Evolutionary conservation across 2,888 invertebrate genomes (phyloP), one percentile per base, ranked within the genome.

Genomic region (Drosophila glabriapex): DNA sequence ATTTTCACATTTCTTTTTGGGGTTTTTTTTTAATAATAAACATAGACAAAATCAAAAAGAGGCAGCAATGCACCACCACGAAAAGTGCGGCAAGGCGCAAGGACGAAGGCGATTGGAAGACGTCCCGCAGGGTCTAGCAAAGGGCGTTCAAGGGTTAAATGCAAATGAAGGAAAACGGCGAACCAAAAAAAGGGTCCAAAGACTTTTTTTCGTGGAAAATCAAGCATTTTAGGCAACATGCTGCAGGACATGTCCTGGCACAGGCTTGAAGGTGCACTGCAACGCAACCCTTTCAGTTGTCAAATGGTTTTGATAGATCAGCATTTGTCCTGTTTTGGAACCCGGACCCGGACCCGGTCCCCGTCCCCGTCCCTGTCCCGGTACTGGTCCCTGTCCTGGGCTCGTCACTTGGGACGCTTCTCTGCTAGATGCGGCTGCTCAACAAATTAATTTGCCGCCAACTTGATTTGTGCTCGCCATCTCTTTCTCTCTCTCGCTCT

Each of bases 221-320:
- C 61, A 58, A 66, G 37, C 41, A 67, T 74, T 74, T 62, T 43
- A 52, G 53, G 1, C 46, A 60, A 56, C 39, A 14, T 53, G 72
- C 62, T 43, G 73, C 55, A 71, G 82, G 82, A 82, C 85, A 84
- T 76, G 65, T 59, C 54, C 50, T 55, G n/a, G 41, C 6, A 35
- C 46, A 46, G 46, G 4, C 25, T 25, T 39, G 28, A 7, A 31
- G 19, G 70, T 41, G 58, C 56, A 39, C 5, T 29, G 41, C 50
- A 19, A 50, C 29, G 35, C 76, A 78, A 71, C 73, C 78, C 85
- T 68, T 50, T 56, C 9, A 5, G 33, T 56, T 81, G 85, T 81
- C 85, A 81, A 82, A 70, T 43, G 64, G 35, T 56, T 75, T 73
- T 83, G 89, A 89, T 74, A 84, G 83, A 89, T 89, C 83, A 72